Percentiles rank a stretch among this genome's conserved stretches.
phyloP scores from a whole-genome alignment of 2,113 vertebrate genomes.

The Pipa parva region DNA sequence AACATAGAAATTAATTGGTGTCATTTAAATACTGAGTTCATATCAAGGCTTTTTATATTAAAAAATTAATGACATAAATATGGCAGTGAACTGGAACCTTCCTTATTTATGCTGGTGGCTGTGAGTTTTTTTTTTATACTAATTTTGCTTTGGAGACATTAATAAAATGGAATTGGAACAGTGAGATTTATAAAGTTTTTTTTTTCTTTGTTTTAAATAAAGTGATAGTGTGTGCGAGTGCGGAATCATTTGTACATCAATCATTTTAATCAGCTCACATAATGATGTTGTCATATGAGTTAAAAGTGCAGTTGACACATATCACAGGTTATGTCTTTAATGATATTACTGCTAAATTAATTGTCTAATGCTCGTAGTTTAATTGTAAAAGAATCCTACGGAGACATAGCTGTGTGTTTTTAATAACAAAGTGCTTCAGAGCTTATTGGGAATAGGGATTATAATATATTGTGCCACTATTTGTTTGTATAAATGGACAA shows the following conservation, averaged over 20 bases:
- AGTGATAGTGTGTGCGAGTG: conserved; percentile 49
- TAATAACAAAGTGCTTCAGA: neutral
- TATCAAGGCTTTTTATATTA: conserved; percentile 52
- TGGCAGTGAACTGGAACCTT: conserved; percentile 47
- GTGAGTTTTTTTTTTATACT: conserved; percentile 49
- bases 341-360: conserved; percentile 27
- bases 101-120: conserved; percentile 46
- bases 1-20: conserved; percentile 61
- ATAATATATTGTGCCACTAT: neutral
- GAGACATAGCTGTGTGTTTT: neutral
- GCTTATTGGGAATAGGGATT: neutral
- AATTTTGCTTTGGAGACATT: conserved; percentile 64
- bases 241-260: conserved; percentile 44
- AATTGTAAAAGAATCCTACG: conserved; percentile 28
- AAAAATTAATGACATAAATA: conserved; percentile 60
- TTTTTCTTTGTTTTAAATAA: too few relatives aligned
- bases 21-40: conserved; percentile 59
- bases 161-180: conserved; percentile 60
- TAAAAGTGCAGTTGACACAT: neutral
- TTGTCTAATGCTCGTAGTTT: conserved; percentile 27
- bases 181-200: conserved; percentile 55
- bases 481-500: neutral
- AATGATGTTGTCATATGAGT: conserved; percentile 5
- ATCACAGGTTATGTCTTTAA: conserved; percentile 36
- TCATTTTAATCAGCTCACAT: conserved; percentile 29